These are phyloP conservation scores for Turritopsis rubra DNA, from an alignment of 30 jellyfish, hydroid and myxozoan species.

Conservation along the genomic window DNA sequence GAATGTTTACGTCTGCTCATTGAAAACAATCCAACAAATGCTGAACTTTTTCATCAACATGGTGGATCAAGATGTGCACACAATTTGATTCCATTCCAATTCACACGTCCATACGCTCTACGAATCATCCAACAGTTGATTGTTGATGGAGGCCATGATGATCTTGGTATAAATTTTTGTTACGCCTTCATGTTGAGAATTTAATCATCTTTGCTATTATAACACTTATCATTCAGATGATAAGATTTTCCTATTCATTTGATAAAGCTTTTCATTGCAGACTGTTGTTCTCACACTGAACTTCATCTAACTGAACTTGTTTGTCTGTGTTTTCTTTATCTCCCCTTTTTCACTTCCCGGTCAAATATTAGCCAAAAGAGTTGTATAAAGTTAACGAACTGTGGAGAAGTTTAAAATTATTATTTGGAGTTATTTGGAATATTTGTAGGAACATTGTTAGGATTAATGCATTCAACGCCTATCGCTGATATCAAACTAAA, in stretches of 20 bases:
- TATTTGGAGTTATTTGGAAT: background rate
- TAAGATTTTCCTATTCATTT: no score
- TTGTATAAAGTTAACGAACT: no score
- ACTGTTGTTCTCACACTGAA: no score
- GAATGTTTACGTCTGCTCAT: constrained; percentile 77
- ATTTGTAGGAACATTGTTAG: constrained; percentile 48
- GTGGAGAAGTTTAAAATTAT: no score
- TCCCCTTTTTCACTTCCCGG: no score
- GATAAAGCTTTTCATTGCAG: no score
- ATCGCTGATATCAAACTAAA: constrained; percentile 48
- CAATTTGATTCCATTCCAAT: constrained; percentile 51
- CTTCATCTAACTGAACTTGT: no score
- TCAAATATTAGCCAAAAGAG: no score
- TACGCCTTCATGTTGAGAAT: no score
- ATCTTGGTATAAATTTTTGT: constrained; percentile 41
- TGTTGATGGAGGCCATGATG: constrained; percentile 95
- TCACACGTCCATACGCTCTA: constrained; percentile 81
- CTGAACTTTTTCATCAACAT: constrained; percentile 58
- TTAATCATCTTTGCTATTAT: no score
- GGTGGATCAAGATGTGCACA: constrained; percentile 84
- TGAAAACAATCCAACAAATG: constrained; percentile 68
- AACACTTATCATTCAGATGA: no score
- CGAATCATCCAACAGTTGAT: constrained; percentile 73
- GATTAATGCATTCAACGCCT: constrained; percentile 78
- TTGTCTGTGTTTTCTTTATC: no score